Evolutionary conservation across 1,140 invertebrate genomes (phyloP).

Genomic region (Macrosteles quadrilineatus): DNA sequence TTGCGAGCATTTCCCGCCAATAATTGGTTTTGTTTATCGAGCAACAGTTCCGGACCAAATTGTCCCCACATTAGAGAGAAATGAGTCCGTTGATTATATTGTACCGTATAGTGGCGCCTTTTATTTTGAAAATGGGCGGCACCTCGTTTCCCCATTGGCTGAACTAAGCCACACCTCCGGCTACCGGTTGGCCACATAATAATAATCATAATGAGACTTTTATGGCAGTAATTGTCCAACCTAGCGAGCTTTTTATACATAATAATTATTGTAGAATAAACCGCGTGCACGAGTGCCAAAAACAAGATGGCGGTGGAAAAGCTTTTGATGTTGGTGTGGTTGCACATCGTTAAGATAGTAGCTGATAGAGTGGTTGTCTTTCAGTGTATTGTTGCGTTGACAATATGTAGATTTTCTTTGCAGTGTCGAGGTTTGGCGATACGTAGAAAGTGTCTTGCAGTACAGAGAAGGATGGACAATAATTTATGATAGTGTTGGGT

Average conservation of each 20-base stretch:
- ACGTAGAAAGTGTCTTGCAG: too few relatives aligned
- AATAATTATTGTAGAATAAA: constrained; percentile 31
- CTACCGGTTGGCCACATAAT: constrained; percentile 30
- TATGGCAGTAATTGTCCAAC: constrained; percentile 28
- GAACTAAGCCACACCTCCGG: neutral
- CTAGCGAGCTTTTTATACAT: constrained; percentile 27
- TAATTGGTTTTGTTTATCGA: constrained; percentile 27
- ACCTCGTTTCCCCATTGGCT: constrained; percentile 16
- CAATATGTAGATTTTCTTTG: too few relatives aligned
- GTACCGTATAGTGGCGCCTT: constrained; percentile 23
- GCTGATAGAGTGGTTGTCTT: neutral
- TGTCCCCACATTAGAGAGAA: constrained; percentile 21
- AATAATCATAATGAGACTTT: constrained; percentile 32
- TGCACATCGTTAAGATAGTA: neutral
- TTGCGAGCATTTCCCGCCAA: constrained; percentile 12
- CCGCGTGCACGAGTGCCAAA: constrained; percentile 21
- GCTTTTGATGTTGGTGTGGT: constrained; percentile 23
- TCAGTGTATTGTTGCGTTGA: too few relatives aligned
- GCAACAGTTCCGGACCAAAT: constrained; percentile 18
- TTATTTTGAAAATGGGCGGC: constrained; percentile 29
- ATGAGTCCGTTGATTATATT: constrained; percentile 30
- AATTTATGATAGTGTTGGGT: too few relatives aligned
- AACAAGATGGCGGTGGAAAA: constrained; percentile 30
- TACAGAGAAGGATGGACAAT: too few relatives aligned
- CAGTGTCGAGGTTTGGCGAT: too few relatives aligned